These are phyloP conservation scores for Chesias legatella DNA, from an alignment of 2,888 invertebrate genomes.

Conservation along the genomic window DNA sequence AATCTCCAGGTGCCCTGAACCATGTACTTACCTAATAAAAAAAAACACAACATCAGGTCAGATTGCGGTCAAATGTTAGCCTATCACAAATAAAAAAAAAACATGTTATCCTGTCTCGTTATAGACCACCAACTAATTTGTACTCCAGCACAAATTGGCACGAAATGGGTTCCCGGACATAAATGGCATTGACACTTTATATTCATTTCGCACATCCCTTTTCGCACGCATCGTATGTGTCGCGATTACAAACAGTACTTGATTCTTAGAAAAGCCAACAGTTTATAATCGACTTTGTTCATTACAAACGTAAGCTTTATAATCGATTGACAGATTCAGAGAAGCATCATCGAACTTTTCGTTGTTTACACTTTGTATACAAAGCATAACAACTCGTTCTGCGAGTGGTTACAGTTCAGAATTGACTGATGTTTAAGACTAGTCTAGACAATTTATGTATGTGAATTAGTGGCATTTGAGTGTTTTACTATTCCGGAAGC, in stretches of 20 bases:
- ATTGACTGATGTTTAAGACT: too few relatives aligned
- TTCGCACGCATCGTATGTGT: slow-evolving; percentile 13
- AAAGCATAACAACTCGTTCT: too few relatives aligned
- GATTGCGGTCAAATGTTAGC: too few relatives aligned
- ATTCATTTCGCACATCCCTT: slow-evolving; percentile 19
- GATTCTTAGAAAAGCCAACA: slow-evolving; percentile 8
- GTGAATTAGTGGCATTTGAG: slow-evolving; percentile 4
- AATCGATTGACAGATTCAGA: not conserved
- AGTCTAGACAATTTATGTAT: slow-evolving; percentile 1
- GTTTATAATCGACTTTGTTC: too few relatives aligned
- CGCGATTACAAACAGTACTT: slow-evolving; percentile 18
- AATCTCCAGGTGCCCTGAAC: too few relatives aligned
- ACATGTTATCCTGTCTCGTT: slow-evolving; percentile 15
- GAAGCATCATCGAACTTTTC: not conserved
- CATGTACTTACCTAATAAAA: too few relatives aligned
- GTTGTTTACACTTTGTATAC: too few relatives aligned
- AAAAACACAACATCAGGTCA: too few relatives aligned
- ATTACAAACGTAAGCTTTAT: not conserved
- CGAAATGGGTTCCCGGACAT: slow-evolving; percentile 16
- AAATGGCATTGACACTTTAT: slow-evolving; percentile 21
- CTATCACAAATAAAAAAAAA: too few relatives aligned
- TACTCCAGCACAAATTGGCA: slow-evolving; percentile 18
- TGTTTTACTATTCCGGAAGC: slow-evolving; percentile 15
- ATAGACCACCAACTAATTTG: slow-evolving; percentile 15
- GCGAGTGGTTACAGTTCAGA: too few relatives aligned